Evolutionary conservation across 2,113 vertebrate genomes (phyloP), one percentile per base, ranked within the genome.

Genomic region (Mungos mungo): DNA sequence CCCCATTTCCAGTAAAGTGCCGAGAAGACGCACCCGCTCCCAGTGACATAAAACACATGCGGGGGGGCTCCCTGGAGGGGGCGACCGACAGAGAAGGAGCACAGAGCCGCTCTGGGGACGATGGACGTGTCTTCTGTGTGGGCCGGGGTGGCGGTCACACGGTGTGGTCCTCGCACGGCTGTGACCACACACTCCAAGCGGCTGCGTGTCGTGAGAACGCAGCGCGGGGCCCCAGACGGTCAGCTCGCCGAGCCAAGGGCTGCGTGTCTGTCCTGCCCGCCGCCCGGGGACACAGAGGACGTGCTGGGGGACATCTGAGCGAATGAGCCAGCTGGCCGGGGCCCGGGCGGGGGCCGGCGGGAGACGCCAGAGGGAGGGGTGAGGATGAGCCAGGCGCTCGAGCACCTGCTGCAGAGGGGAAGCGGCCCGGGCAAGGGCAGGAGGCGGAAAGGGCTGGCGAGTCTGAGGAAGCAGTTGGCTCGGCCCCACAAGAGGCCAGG

Each of bases 151-250:
- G 65, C 0, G 47, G 63, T 27, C n/a, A 3, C 54, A 13, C 10
- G 38, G 8, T 15, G 15, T 10, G 1, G 8, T 52, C 25, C 21
- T 50, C 76, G 8, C 7, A 21, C 16, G 21, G 21, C 74, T 38
- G 45, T 60, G 90, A 19, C 4, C 12, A 18, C 13, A 2, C 3
- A 0, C 21, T 45, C 38, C 27, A 7, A 45, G 4, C 0, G 63
- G 66, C 65, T 38, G 21, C 2, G 1, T 68, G 57, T 69, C 33
- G 2, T 5, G 6, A 33, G 41, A 82, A 68, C 11, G 9, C 2
- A 3, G 23, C n/a, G 0, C 0, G 5, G 66, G 4, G 35, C 25
- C 54, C 41, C 13, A 0, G 88, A 5, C 25, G 3, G 38, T 21
- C 0, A 27, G 45, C 82, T 45, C 45, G 15, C 4, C 3, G 45